A percentile compares a stretch with the other conserved stretches of the same genome.
Evolutionary conservation across 2,888 invertebrate genomes (phyloP).

Genomic region (Mesorhabditis sp.): DNA sequence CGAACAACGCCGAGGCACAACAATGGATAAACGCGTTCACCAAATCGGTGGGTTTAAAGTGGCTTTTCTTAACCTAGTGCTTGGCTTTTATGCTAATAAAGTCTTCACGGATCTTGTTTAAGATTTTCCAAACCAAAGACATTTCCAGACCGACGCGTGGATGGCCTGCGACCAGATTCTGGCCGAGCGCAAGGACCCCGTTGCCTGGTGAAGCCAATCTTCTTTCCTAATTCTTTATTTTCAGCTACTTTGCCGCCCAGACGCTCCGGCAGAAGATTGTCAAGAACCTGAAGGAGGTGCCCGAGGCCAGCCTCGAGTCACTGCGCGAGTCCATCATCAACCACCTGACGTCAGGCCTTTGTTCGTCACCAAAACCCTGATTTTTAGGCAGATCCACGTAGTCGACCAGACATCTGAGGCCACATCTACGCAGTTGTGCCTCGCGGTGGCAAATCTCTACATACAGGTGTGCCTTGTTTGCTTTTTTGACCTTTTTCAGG

Average conservation of each 20-base stretch:
- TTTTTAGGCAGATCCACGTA: neutral
- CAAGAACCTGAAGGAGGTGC: constrained; percentile 29
- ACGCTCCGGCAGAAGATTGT: constrained; percentile 76
- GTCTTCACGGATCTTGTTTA: neutral
- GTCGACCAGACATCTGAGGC: constrained; percentile 60
- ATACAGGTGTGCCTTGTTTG: constrained; percentile 66
- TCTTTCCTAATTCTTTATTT: constrained; percentile 24
- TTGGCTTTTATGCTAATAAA: neutral
- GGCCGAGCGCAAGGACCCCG: constrained; percentile 70
- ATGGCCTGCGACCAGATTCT: constrained; percentile 89
- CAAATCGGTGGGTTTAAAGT: neutral
- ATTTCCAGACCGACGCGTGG: constrained; percentile 87
- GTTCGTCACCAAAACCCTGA: neutral
- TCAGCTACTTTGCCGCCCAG: constrained; percentile 95
- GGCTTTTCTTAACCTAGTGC: too few relatives aligned
- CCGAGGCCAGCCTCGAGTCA: constrained; percentile 66
- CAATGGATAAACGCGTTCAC: neutral
- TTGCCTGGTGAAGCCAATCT: constrained; percentile 63
- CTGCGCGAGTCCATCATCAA: constrained; percentile 83
- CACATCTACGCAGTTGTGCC: constrained; percentile 80
- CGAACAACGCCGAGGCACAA: neutral
- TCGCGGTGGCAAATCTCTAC: constrained; percentile 87
- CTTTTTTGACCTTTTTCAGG: constrained; percentile 57
- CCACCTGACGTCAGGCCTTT: constrained; percentile 67
- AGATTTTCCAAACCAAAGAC: neutral